Evolutionary conservation across 1,140 invertebrate species (phyloP), one percentile per base, ranked within the genome.

Genomic region (Harlomillsia oculata): DNA sequence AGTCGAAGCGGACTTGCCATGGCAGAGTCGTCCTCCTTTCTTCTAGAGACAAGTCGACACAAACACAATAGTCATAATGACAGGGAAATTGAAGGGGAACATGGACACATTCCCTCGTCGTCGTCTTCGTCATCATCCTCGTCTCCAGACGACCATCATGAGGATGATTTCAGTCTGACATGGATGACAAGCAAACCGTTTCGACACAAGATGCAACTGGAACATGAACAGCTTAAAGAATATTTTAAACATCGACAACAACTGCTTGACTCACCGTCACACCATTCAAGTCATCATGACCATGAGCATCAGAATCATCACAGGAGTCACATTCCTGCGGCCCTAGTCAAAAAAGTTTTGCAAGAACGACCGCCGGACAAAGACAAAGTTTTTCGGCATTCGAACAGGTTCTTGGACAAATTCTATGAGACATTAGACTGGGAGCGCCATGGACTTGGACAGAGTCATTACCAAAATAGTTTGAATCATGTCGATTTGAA

Each of bases 401-500:
- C 48, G 1, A 53, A 53, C 23, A 34, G 54, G 21, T 56, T 56
- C 29, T 26, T 56, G 18, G 54, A 56, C 28, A 59, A 54, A 34
- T 54, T 49, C 46, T 48, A 56, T 48, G 23, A 48, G 32, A n/a
- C 53, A 41, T 39, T 34, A 16, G 14, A 60, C 44, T 3, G 36
- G 26, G 30, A 36, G 51, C 26, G 23, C 18, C 23, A 18, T 26
- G 14, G 41, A 43, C 32, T 37, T 39, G 25, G 26, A 25, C 18
- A 57, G 13, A 40, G 26, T 57, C 14, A 50, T 25, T 26, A 32
- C n/a, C 9, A 8, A 8, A n/a, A n/a, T n/a, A 43, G 50, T 16
- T 21, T 56, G 20, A 41, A 56, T 30, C 40, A 43, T 32, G 25
- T 56, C 36, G 39, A 56, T 25, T 53, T 50, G 20, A 45, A 54